Evolutionary conservation across 2,113 vertebrate genomes (phyloP).

Genomic region (Cinclus mexicanus): DNA sequence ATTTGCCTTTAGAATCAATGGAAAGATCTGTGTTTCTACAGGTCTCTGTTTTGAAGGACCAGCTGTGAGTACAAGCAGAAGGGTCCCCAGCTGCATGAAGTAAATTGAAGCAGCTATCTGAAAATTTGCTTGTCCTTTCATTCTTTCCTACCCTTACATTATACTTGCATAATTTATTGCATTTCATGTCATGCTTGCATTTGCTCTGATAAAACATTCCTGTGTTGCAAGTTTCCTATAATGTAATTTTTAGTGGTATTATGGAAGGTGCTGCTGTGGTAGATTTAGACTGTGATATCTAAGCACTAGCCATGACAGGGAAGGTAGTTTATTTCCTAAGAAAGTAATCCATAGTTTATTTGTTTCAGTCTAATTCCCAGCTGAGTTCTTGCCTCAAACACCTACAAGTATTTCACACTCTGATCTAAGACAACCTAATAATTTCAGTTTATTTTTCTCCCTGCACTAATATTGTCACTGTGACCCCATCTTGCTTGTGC

Average conservation of each 20-base stretch:
- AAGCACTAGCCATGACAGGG: neutral
- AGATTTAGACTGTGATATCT: neutral
- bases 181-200: neutral
- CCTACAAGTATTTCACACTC: neutral
- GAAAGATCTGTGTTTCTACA: neutral
- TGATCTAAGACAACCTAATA: neutral
- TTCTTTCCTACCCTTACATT: neutral
- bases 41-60: neutral
- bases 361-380: neutral
- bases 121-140: neutral
- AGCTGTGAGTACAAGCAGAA: neutral
- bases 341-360: neutral
- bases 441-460: neutral
- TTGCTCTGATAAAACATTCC: neutral
- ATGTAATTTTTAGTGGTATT: neutral
- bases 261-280: neutral
- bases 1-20: neutral
- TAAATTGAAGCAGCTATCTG: neutral
- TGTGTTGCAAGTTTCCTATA: neutral
- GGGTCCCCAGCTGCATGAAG: accelerated
- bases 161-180: neutral
- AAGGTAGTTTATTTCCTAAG: neutral
- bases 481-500: neutral
- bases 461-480: neutral
- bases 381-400: neutral